phyloP scores from a whole-genome alignment of 2,113 vertebrate genomes.

The Coptodon bakossiorum region DNA sequence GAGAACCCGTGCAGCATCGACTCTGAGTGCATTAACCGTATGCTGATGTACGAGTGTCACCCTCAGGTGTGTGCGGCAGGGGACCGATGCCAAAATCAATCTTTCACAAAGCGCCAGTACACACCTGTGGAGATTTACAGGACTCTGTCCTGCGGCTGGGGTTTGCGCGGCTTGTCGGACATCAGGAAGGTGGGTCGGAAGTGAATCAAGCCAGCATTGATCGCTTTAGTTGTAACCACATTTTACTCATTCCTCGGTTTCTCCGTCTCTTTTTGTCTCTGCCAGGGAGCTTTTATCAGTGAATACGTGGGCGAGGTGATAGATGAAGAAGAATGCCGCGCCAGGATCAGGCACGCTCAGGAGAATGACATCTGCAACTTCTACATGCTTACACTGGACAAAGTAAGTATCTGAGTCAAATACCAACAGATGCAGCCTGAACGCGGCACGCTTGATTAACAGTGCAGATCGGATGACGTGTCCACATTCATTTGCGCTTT shows the following conservation, averaged over 20 bases:
- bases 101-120: slow-evolving; percentile 92
- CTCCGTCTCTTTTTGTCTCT: neutral
- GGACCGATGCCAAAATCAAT: slow-evolving; percentile 91
- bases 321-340: slow-evolving; percentile 95
- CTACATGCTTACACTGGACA: slow-evolving; percentile 98
- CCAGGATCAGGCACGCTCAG: slow-evolving; percentile 90
- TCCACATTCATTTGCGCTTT: neutral
- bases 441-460: neutral
- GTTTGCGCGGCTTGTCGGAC: slow-evolving; percentile 81
- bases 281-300: slow-evolving; percentile 93
- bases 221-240: rapidly evolving
- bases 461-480: neutral
- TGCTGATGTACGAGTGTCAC: slow-evolving; percentile 97
- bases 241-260: neutral
- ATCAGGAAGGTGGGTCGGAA: slow-evolving; percentile 86
- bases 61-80: slow-evolving; percentile 89
- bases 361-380: slow-evolving; percentile 97
- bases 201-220: rapidly evolving
- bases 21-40: slow-evolving; percentile 97
- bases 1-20: slow-evolving; percentile 93
- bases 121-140: slow-evolving; percentile 90
- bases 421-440: neutral
- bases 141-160: slow-evolving; percentile 90
- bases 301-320: slow-evolving; percentile 99
- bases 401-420: slow-evolving; percentile 66